Conservation (phyloP, 1,140 invertebrate species). For the Ceratosolen solmsi region DNA sequence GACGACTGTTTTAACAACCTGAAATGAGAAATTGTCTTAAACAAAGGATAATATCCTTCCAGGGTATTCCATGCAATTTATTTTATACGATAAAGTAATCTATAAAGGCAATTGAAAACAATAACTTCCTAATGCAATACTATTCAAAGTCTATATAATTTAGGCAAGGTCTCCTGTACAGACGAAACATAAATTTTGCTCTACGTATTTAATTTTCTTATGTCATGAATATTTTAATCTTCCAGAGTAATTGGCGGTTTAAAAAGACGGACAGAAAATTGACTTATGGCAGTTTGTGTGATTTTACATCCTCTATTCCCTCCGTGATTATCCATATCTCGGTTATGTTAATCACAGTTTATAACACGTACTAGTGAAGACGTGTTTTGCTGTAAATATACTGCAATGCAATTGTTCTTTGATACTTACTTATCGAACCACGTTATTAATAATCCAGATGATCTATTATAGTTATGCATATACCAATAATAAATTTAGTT, state of each 20-base stretch:
- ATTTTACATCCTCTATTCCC: neutral
- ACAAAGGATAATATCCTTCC: neutral
- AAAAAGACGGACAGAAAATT: slow-evolving; percentile 15
- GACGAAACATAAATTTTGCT: neutral
- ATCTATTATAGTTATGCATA: neutral
- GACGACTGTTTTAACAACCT: neutral
- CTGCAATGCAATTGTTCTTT: slow-evolving; percentile 27
- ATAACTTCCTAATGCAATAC: neutral
- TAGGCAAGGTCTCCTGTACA: neutral
- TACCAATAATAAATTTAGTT: slow-evolving; percentile 19
- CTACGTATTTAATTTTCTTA: slow-evolving; percentile 16
- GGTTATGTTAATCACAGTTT: slow-evolving; percentile 24
- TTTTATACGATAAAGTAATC: neutral
- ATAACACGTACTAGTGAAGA: slow-evolving; percentile 12
- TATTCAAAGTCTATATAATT: neutral
- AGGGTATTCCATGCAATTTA: slow-evolving; percentile 9
- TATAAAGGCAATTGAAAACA: no score
- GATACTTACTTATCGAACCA: neutral
- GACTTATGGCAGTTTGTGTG: neutral
- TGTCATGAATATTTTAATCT: slow-evolving; percentile 32
- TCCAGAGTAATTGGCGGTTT: slow-evolving; percentile 5
- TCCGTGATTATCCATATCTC: slow-evolving; percentile 28
- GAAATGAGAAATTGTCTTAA: neutral
- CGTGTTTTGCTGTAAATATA: neutral
- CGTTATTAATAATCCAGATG: slow-evolving; percentile 34